These are phyloP conservation scores for Meloidogyne hapla DNA, from an alignment of 1,140 invertebrate genomes.

Conservation along the genomic window DNA sequence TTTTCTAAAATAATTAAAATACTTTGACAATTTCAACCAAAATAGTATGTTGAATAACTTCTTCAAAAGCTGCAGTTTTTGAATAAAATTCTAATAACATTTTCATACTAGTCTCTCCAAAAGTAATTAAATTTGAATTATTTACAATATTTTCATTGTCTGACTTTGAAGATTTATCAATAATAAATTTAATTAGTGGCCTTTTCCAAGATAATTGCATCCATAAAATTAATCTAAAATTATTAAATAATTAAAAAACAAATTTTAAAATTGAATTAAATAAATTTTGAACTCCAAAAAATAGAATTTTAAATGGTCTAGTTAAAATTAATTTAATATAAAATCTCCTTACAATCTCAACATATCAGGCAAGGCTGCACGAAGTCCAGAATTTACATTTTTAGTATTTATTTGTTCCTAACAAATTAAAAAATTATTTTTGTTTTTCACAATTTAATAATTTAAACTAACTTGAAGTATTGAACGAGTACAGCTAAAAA, in stretches of 20 bases:
- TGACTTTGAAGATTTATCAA: background rate
- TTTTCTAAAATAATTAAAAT: background rate
- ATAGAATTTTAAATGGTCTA: too few species aligned
- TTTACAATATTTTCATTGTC: background rate
- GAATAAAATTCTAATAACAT: slow-evolving; percentile 55
- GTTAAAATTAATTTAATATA: background rate
- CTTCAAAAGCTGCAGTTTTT: slow-evolving; percentile 41
- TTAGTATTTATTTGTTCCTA: slow-evolving; percentile 48
- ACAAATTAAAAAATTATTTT: slow-evolving; percentile 23
- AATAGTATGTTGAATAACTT: slow-evolving; percentile 47
- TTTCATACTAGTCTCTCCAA: slow-evolving; percentile 55
- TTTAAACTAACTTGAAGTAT: slow-evolving; percentile 42
- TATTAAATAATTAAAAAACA: too few species aligned
- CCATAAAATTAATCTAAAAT: background rate
- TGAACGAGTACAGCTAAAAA: slow-evolving; percentile 50
- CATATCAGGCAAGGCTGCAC: slow-evolving; percentile 52
- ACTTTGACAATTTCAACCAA: slow-evolving; percentile 56
- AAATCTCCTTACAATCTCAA: slow-evolving; percentile 35
- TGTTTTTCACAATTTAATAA: too few species aligned
- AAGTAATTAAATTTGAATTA: slow-evolving; percentile 48
- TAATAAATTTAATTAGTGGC: slow-evolving; percentile 38
- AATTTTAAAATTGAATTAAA: too few species aligned
- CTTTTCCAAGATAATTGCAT: slow-evolving; percentile 22
- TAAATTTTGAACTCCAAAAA: too few species aligned
- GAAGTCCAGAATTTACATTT: slow-evolving; percentile 31